Percentiles rank a stretch among this genome's conserved stretches.
Evolutionary conservation across 2,113 vertebrate species (phyloP).

Genomic region (Orthochromis indermauri): DNA sequence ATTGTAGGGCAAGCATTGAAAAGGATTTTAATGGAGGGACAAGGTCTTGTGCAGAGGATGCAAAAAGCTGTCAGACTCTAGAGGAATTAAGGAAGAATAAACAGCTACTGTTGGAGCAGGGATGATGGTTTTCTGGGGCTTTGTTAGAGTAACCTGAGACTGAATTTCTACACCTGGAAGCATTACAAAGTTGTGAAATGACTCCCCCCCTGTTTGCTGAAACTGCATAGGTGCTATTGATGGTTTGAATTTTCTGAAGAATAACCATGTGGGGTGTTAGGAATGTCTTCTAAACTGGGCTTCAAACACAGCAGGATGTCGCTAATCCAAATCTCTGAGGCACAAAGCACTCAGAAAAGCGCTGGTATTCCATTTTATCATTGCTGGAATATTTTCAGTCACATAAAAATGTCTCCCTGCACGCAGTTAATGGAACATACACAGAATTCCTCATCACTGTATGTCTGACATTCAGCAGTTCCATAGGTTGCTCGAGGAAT

Average conservation of each 20-base stretch:
- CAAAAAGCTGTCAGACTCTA: neutral
- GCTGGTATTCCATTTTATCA: neutral
- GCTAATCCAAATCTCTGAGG: constrained; percentile 22
- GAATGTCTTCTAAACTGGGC: neutral
- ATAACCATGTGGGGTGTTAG: neutral
- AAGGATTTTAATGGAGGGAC: constrained; percentile 29
- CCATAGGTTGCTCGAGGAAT: neutral
- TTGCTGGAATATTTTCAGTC: neutral
- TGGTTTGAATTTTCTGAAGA: neutral
- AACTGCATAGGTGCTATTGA: neutral
- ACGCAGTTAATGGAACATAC: neutral
- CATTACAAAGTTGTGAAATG: neutral
- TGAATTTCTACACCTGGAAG: constrained; percentile 14
- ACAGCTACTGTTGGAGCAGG: neutral
- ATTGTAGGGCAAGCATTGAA: constrained; percentile 3
- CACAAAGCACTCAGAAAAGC: neutral
- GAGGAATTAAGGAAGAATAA: neutral
- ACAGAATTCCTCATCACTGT: neutral
- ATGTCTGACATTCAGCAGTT: neutral
- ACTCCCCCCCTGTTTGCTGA: neutral
- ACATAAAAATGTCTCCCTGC: neutral
- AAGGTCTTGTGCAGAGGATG: neutral
- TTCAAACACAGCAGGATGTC: neutral
- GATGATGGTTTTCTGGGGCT: neutral
- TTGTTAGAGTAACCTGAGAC: neutral